Conservation (phyloP, 2,113 vertebrate species). For the Dipodomys ordii region DNA sequence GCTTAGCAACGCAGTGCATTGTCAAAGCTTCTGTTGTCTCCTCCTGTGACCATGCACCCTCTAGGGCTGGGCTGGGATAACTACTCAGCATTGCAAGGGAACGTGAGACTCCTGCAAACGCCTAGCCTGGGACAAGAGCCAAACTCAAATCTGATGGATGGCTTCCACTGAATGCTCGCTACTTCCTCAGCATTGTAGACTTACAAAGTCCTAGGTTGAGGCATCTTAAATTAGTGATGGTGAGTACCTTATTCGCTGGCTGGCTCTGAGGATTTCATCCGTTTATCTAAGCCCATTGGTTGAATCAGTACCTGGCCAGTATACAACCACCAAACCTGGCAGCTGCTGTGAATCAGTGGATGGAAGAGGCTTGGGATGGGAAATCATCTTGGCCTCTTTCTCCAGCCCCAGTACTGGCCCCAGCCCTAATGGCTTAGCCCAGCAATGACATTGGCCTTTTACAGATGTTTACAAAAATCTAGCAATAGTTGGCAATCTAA, state of each 20-base stretch:
- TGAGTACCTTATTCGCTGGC: fast-evolving
- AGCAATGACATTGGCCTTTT: background rate
- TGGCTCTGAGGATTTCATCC: background rate
- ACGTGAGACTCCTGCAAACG: background rate
- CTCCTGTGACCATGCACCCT: background rate
- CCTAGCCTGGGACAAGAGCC: background rate
- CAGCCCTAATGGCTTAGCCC: background rate
- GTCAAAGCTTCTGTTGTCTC: background rate
- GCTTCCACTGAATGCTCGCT: too few relatives aligned
- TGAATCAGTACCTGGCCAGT: too few relatives aligned
- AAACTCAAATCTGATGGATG: background rate
- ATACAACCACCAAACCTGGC: background rate
- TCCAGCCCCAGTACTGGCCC: too few relatives aligned
- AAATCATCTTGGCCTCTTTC: background rate
- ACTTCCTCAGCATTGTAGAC: background rate
- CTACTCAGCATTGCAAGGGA: background rate
- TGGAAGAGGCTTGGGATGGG: background rate
- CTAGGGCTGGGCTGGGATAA: background rate
- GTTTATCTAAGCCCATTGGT: background rate
- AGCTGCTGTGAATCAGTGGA: background rate
- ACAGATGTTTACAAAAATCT: background rate
- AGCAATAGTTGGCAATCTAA: background rate
- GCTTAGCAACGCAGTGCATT: background rate
- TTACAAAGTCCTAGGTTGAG: background rate
- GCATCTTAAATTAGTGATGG: background rate